phyloP scores from a whole-genome alignment of 1,140 invertebrate species.

The Tetranychus urticae region DNA sequence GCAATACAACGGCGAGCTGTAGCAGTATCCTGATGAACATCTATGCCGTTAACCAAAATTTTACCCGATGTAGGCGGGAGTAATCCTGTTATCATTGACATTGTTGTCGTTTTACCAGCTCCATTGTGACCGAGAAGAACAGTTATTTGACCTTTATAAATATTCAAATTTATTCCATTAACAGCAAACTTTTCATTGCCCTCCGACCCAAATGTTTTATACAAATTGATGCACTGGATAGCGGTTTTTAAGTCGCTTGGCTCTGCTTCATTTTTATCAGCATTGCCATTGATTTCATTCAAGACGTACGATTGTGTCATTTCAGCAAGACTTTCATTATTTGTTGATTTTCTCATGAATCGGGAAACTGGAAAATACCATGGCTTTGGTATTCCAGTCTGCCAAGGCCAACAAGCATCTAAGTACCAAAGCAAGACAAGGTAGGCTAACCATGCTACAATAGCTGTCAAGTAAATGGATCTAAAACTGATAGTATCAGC shows the following conservation, averaged over 20 bases:
- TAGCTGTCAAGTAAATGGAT: not conserved
- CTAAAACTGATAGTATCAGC: not conserved
- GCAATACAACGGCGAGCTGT: conserved; percentile 45
- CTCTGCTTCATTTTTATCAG: not conserved
- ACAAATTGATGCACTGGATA: conserved; percentile 18
- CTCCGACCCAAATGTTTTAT: conserved; percentile 8
- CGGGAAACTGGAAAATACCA: no score
- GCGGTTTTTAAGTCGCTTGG: not conserved
- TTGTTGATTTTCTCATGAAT: no score
- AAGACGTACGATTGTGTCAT: no score
- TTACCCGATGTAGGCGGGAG: conserved; percentile 38
- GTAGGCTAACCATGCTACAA: not conserved
- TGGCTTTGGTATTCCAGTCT: no score
- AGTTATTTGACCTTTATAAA: conserved; percentile 60
- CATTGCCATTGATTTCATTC: conserved; percentile 27
- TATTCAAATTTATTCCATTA: conserved; percentile 36
- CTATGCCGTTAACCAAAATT: conserved; percentile 39
- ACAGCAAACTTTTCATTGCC: conserved; percentile 33
- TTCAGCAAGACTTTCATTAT: no score
- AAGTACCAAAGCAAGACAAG: conserved; percentile 15
- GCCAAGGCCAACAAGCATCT: conserved; percentile 18
- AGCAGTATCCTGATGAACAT: conserved; percentile 28
- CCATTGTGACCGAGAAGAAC: conserved; percentile 27
- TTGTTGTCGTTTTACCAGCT: conserved; percentile 50
- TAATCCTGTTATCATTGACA: conserved; percentile 51